These are phyloP conservation scores for Strix uralensis DNA, from an alignment of 2,113 vertebrate genomes.

Conservation along the genomic window DNA sequence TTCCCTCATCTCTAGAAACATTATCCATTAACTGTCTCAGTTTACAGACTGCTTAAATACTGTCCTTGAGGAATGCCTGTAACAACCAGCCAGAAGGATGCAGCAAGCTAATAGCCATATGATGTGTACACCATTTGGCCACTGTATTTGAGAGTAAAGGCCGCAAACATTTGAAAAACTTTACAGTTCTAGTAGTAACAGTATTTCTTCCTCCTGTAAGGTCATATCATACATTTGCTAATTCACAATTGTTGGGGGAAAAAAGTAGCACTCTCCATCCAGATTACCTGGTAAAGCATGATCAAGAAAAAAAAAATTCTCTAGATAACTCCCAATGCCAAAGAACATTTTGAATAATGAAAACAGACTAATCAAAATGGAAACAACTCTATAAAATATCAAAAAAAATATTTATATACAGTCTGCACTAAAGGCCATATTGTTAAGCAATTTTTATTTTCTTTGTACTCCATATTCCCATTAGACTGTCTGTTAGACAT, in stretches of 20 bases:
- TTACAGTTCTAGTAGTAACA: background rate
- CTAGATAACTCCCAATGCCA: background rate
- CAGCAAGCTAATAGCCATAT: background rate
- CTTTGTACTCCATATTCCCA: background rate
- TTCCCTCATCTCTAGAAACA: background rate
- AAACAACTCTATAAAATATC: background rate
- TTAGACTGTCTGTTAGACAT: background rate
- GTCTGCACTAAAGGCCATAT: slow-evolving; percentile 11
- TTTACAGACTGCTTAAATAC: background rate
- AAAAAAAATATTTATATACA: background rate
- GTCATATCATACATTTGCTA: background rate
- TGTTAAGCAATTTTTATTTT: background rate
- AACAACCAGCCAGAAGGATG: background rate
- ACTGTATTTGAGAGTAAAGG: background rate
- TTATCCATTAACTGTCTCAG: background rate
- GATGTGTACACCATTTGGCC: background rate
- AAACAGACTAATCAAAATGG: slow-evolving; percentile 1
- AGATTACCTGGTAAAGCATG: background rate
- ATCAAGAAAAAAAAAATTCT: background rate
- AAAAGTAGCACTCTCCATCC: background rate
- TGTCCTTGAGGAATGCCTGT: background rate
- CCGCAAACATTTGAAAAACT: background rate
- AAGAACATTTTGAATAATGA: background rate
- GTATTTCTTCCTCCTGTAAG: background rate
- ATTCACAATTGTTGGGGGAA: background rate